Evolutionary conservation across 2,888 invertebrate species (phyloP).

Genomic region (Pollenia amentaria): DNA sequence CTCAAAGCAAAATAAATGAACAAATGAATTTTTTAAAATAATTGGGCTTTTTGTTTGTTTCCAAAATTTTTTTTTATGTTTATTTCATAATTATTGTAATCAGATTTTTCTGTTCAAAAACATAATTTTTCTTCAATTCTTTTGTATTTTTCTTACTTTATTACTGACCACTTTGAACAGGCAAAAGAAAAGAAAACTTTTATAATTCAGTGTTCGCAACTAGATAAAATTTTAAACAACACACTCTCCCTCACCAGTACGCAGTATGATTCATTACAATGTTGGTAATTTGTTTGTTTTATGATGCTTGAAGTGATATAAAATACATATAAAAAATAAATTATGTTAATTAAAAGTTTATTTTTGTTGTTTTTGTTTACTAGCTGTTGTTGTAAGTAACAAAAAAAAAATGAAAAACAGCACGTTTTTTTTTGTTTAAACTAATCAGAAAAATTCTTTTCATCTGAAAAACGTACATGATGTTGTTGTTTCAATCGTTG

Average conservation of each 20-base stretch:
- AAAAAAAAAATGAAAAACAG: neutral
- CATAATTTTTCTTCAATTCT: neutral
- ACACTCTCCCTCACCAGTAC: neutral
- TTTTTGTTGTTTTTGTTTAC: slow-evolving; percentile 8
- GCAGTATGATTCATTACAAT: slow-evolving; percentile 9
- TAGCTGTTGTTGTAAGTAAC: neutral
- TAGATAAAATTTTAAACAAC: slow-evolving; percentile 58
- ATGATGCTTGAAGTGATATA: slow-evolving; percentile 29
- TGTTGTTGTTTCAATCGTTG: slow-evolving; percentile 80
- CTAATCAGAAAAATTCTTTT: slow-evolving; percentile 82
- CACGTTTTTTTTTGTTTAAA: slow-evolving; percentile 31
- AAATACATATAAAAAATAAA: slow-evolving; percentile 28
- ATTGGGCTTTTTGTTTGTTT: neutral
- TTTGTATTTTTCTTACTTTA: neutral
- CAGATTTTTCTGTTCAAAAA: slow-evolving; percentile 30
- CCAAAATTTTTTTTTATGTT: slow-evolving; percentile 47
- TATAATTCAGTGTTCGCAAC: slow-evolving; percentile 68
- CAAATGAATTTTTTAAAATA: slow-evolving; percentile 7
- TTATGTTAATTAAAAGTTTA: slow-evolving; percentile 65
- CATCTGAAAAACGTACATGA: slow-evolving; percentile 82
- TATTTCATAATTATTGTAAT: slow-evolving; percentile 63
- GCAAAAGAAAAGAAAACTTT: slow-evolving; percentile 7
- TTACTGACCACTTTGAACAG: neutral
- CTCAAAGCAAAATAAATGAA: neutral
- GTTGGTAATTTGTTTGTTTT: slow-evolving; percentile 31